phyloP scores from a whole-genome alignment of 2,888 invertebrate genomes.

The Chloromyia formosa region DNA sequence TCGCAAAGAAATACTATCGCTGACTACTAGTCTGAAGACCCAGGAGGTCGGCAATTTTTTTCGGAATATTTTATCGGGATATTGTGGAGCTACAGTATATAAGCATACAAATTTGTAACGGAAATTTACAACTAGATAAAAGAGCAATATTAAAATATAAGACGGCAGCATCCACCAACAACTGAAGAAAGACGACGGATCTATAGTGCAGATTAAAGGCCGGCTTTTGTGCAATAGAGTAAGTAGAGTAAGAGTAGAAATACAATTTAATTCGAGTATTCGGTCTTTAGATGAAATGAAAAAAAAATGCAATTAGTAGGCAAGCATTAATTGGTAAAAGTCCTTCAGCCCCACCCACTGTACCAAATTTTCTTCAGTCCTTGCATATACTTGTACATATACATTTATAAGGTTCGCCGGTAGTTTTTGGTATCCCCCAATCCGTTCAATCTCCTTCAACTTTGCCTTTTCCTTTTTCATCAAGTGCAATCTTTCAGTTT shows the following conservation, averaged over 20 bases:
- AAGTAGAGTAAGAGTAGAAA: no score
- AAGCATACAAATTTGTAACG: slow-evolving; percentile 35
- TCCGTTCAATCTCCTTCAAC: neutral
- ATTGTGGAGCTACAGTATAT: slow-evolving; percentile 25
- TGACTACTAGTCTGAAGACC: neutral
- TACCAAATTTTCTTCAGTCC: slow-evolving; percentile 4
- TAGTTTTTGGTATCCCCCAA: neutral
- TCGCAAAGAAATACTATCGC: neutral
- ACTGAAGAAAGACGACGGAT: neutral
- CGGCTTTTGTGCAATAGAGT: slow-evolving; percentile 4
- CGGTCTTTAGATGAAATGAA: no score
- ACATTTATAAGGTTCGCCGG: slow-evolving; percentile 11
- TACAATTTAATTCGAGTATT: neutral
- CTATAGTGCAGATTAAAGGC: neutral
- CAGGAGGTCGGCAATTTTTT: slow-evolving; percentile 16
- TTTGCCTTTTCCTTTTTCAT: neutral
- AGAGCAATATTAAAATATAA: slow-evolving; percentile 40
- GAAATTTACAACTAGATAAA: slow-evolving; percentile 31
- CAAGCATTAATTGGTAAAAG: no score
- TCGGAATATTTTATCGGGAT: slow-evolving; percentile 33
- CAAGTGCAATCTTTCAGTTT: neutral
- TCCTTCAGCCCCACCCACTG: slow-evolving; percentile 30
- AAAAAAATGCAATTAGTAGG: no score
- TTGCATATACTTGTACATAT: neutral
- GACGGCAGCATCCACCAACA: slow-evolving; percentile 26